phyloP scores from a whole-genome alignment of 2,113 vertebrate species.

The Columba livia region DNA sequence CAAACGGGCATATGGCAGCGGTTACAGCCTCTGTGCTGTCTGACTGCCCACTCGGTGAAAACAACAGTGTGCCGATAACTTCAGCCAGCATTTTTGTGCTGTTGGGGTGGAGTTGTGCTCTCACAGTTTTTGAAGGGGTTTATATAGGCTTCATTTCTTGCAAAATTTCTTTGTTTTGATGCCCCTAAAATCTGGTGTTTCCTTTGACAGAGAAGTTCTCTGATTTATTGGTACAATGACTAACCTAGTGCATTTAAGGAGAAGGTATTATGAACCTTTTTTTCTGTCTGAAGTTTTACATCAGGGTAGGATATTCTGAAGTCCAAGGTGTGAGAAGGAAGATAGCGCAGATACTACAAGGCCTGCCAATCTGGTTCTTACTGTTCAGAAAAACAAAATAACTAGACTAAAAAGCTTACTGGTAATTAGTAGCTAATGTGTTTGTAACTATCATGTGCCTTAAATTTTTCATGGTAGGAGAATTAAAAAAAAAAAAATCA shows the following conservation, averaged over 20 bases:
- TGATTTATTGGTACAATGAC: constrained; percentile 22
- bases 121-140: not conserved
- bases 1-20: not conserved
- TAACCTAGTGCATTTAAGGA: constrained; percentile 24
- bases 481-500: constrained; percentile 70
- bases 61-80: not conserved
- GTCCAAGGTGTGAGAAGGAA: not conserved
- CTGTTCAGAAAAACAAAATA: constrained; percentile 76
- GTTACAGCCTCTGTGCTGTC: not conserved
- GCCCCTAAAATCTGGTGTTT: constrained; percentile 18
- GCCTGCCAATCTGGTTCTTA: constrained; percentile 74
- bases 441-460: constrained; percentile 98
- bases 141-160: not conserved
- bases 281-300: constrained; percentile 33
- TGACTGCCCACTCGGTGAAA: not conserved
- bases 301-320: constrained; percentile 29
- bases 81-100: not conserved
- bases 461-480: constrained; percentile 94
- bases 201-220: constrained; percentile 22
- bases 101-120: not conserved
- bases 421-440: constrained; percentile 89
- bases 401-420: constrained; percentile 77
- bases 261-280: not conserved
- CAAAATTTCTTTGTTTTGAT: not conserved
- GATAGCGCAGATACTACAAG: constrained; percentile 41